Conservation (phyloP, 2,113 vertebrate species). For the Anolis sagrei region DNA sequence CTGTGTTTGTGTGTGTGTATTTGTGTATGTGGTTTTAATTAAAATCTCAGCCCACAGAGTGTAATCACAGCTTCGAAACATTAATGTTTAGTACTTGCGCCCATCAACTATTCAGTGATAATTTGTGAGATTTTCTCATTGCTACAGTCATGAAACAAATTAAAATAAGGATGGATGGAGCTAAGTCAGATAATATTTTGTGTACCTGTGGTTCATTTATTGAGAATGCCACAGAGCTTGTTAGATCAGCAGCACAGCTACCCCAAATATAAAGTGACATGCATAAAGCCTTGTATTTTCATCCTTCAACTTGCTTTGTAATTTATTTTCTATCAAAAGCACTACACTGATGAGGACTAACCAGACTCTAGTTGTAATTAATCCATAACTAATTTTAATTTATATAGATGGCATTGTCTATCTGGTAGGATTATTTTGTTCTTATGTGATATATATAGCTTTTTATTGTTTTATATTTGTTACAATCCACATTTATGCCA, state of each 20-base stretch:
- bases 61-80: not conserved
- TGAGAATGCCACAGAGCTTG: not conserved
- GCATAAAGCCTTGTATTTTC: not conserved
- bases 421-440: not conserved
- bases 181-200: not conserved
- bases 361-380: not conserved
- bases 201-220: not conserved
- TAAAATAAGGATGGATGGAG: not conserved
- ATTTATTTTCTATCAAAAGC: not conserved
- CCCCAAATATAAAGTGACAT: not conserved
- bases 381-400: not conserved
- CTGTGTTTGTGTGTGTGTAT: not conserved
- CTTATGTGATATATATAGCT: not conserved
- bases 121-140: constrained; percentile 3
- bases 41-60: not conserved
- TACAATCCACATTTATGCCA: no score
- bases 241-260: not conserved
- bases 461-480: not conserved
- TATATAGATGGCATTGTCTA: not conserved
- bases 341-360: not conserved
- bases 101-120: not conserved
- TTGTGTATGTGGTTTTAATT: not conserved
- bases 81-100: not conserved
- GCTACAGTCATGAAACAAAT: not conserved
- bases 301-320: not conserved